Evolutionary conservation across 2,797 vertebrate species (phyloP).

Genomic region (Menidia menidia): DNA sequence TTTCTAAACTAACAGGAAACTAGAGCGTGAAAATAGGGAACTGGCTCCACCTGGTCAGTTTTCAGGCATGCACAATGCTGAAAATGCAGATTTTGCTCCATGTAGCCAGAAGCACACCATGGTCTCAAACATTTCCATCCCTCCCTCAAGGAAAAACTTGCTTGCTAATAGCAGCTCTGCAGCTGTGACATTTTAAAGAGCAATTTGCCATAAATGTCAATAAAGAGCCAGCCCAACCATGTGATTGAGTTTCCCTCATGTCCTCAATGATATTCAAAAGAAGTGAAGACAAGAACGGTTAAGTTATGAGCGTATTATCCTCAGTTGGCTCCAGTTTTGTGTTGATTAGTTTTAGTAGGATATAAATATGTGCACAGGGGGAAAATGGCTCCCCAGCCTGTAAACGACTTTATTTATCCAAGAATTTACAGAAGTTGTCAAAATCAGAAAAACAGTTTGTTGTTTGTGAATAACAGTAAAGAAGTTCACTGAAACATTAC

Average conservation of each 20-base stretch:
- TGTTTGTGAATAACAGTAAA: not conserved
- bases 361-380: slow-evolving; percentile 11
- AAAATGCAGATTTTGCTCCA: slow-evolving; percentile 18
- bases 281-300: slow-evolving; percentile 20
- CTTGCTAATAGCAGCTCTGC: slow-evolving; percentile 34
- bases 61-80: slow-evolving; percentile 18
- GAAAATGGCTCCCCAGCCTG: slow-evolving; percentile 3
- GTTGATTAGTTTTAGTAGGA: not conserved
- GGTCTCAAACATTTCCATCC: slow-evolving; percentile 30
- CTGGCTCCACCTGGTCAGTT: slow-evolving; percentile 13
- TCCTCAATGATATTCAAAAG: slow-evolving; percentile 48
- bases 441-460: too few species aligned
- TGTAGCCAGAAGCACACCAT: slow-evolving; percentile 21
- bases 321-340: slow-evolving; percentile 22
- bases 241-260: slow-evolving; percentile 62
- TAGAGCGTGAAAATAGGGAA: not conserved
- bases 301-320: slow-evolving; percentile 35
- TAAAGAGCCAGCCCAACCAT: slow-evolving; percentile 59
- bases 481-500: not conserved
- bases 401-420: slow-evolving; percentile 7
- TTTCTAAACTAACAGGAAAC: too few species aligned
- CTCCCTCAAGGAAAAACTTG: slow-evolving; percentile 28
- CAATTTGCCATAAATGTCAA: slow-evolving; percentile 55
- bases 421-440: slow-evolving; percentile 5
- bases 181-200: slow-evolving; percentile 69